Percentiles rank a stretch among this genome's conserved stretches.
Conservation (phyloP, 2,113 vertebrate genomes). For the Mobula birostris region DNA sequence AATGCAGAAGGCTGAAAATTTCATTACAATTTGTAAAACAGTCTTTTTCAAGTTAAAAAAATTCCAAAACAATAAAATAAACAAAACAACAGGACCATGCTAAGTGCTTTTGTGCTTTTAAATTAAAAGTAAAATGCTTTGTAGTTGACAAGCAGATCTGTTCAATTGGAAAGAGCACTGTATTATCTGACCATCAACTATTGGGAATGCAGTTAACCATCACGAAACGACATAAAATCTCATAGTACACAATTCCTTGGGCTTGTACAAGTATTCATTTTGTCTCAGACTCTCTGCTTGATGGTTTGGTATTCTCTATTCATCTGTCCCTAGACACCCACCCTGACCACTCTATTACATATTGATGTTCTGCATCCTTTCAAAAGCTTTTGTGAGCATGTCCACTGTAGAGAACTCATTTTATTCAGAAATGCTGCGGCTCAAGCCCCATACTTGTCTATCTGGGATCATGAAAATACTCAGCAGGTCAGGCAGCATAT, state of each 20-base stretch:
- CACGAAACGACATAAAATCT: neutral
- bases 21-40: neutral
- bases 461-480: no score
- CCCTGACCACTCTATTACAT: neutral
- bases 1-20: neutral
- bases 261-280: neutral
- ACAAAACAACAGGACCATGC: neutral
- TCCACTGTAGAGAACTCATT: neutral
- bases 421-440: neutral
- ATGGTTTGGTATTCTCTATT: neutral
- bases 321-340: neutral
- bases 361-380: neutral
- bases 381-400: neutral
- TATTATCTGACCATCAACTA: neutral
- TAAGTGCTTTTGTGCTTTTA: slow-evolving; percentile 17
- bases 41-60: neutral
- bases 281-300: neutral
- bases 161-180: neutral
- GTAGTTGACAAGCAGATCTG: neutral
- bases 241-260: neutral
- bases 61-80: neutral
- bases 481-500: no score
- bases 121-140: neutral
- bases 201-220: neutral
- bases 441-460: neutral